Conservation (phyloP, 2,888 invertebrate species). For the Trachelus stipa region DNA sequence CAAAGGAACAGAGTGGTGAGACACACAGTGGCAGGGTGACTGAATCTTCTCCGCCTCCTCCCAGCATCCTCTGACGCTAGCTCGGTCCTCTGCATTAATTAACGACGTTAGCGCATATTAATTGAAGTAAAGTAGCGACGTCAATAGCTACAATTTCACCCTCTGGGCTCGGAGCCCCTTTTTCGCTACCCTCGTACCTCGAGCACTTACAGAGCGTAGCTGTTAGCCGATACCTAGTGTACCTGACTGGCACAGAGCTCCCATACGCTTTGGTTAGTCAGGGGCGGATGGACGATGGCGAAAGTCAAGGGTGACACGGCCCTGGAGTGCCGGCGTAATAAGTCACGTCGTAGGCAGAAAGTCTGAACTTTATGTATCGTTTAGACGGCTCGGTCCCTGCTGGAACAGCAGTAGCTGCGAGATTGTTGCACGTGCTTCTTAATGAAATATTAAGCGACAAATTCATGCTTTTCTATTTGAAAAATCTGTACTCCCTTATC, state of each 20-base stretch:
- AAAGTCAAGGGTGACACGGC: neutral
- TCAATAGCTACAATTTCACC: slow-evolving; percentile 20
- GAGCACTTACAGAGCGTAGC: neutral
- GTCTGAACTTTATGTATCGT: neutral
- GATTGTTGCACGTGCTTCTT: neutral
- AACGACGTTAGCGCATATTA: slow-evolving; percentile 57
- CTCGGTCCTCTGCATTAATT: slow-evolving; percentile 51
- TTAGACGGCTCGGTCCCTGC: neutral
- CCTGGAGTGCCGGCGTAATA: neutral
- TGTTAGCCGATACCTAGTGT: neutral
- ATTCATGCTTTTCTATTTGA: neutral
- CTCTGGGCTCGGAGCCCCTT: slow-evolving; percentile 13
- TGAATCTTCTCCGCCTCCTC: neutral
- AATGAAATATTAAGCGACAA: neutral
- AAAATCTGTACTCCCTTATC: neutral
- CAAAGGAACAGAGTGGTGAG: neutral
- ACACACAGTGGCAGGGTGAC: neutral
- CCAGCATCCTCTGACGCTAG: neutral
- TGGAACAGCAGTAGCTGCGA: neutral
- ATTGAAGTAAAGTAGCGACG: slow-evolving; percentile 51
- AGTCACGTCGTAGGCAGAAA: neutral
- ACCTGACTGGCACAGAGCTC: neutral
- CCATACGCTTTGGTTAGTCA: neutral
- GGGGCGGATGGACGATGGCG: neutral
- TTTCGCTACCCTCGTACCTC: slow-evolving; percentile 19